Conservation (phyloP, 1,140 invertebrate genomes). For the Leptinotarsa undecemlineata region DNA sequence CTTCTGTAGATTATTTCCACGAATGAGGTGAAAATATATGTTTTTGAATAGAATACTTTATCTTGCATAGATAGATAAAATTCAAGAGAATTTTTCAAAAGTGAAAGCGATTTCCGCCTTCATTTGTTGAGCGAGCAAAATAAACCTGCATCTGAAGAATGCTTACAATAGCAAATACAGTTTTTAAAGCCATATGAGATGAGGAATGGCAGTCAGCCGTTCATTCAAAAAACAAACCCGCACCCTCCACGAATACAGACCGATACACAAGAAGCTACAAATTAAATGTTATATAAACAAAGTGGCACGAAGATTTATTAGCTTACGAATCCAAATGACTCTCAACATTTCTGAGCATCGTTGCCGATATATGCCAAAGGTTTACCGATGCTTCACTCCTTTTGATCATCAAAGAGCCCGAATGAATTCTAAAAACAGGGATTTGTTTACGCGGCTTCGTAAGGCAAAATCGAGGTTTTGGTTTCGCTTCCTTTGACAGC, state of each 20-base stretch:
- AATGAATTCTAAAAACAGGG: neutral
- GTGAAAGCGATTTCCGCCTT: too few relatives aligned
- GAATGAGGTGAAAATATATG: too few relatives aligned
- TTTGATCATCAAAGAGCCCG: constrained; percentile 20
- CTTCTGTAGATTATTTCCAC: too few relatives aligned
- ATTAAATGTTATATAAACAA: constrained; percentile 24
- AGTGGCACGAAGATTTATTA: constrained; percentile 14
- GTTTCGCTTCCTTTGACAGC: constrained; percentile 6
- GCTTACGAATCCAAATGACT: constrained; percentile 19
- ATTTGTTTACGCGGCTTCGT: neutral
- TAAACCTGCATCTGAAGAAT: too few relatives aligned
- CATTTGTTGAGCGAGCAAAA: too few relatives aligned
- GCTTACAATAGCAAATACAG: too few relatives aligned
- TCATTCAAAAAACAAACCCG: constrained; percentile 16
- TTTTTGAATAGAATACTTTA: too few relatives aligned
- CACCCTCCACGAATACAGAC: neutral
- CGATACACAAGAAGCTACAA: constrained; percentile 21
- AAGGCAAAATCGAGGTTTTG: neutral
- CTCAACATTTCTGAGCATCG: constrained; percentile 12
- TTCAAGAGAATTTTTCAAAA: too few relatives aligned
- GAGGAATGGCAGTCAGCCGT: constrained; percentile 1
- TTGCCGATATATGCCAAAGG: constrained; percentile 2
- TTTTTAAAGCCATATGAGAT: neutral
- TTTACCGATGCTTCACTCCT: constrained; percentile 7
- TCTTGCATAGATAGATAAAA: too few relatives aligned